Conservation (phyloP, 2,113 vertebrate species). For the Hassar affinis region DNA sequence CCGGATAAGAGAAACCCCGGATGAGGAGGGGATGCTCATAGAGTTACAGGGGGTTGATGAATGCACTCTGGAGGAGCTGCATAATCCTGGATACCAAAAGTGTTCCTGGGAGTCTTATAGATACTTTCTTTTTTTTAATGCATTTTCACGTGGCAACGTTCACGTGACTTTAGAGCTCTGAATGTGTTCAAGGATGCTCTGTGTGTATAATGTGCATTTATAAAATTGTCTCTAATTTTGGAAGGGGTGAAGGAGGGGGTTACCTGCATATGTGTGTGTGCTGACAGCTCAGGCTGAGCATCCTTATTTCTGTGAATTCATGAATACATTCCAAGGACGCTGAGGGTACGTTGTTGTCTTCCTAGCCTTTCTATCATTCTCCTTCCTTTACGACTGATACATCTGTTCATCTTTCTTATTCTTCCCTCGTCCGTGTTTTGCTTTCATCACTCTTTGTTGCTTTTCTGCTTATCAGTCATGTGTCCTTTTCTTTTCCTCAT, state of each 20-base stretch:
- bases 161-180: background rate
- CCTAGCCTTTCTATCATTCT: background rate
- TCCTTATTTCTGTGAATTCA: background rate
- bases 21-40: background rate
- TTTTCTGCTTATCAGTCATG: background rate
- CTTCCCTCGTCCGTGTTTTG: background rate
- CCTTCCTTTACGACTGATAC: background rate
- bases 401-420: background rate
- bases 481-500: background rate
- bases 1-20: background rate
- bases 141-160: background rate
- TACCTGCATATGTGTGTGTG: background rate
- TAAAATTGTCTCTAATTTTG: background rate
- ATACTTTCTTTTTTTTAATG: background rate
- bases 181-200: background rate
- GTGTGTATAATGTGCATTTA: background rate
- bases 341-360: background rate
- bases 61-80: background rate
- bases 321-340: background rate
- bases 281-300: background rate
- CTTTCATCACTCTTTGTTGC: background rate
- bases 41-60: background rate
- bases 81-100: background rate
- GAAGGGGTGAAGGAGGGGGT: no score
- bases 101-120: background rate